Percentiles rank a stretch among this genome's conserved stretches.
Conservation (phyloP, 2,113 vertebrate genomes). For the Sarotherodon lohbergeri region DNA sequence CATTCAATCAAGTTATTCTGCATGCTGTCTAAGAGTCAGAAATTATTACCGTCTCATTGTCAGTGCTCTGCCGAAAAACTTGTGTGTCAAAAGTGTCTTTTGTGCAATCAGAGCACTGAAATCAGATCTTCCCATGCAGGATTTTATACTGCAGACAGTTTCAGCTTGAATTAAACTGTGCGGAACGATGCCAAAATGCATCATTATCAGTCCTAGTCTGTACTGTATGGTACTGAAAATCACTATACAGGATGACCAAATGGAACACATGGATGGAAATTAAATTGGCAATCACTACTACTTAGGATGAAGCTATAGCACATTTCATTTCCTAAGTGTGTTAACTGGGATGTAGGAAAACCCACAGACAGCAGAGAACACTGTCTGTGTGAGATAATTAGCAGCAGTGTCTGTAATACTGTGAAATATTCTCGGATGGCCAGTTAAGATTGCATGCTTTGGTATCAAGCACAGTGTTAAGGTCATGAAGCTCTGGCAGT, state of each 20-base stretch:
- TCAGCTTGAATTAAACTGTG: background rate
- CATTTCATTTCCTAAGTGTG: background rate
- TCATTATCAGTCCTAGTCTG: background rate
- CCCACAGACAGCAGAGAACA: background rate
- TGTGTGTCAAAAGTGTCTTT: background rate
- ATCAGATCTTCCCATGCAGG: background rate
- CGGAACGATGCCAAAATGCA: background rate
- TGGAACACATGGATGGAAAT: background rate
- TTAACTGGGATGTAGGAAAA: background rate
- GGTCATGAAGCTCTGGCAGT: background rate
- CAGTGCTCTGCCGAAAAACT: background rate
- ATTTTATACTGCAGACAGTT: background rate
- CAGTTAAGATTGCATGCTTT: slow-evolving; percentile 9
- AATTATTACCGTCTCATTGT: slow-evolving; percentile 21
- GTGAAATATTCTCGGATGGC: background rate
- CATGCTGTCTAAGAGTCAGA: slow-evolving; percentile 24
- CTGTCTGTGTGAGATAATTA: slow-evolving; percentile 1
- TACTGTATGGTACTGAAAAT: background rate
- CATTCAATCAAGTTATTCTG: slow-evolving; percentile 36
- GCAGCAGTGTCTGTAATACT: background rate
- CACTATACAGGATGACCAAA: background rate
- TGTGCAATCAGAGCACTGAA: background rate
- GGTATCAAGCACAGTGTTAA: background rate
- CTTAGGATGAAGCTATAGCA: background rate
- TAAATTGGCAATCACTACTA: background rate